Evolutionary conservation across 1,140 invertebrate species (phyloP).

Genomic region (Drosophila busckii): DNA sequence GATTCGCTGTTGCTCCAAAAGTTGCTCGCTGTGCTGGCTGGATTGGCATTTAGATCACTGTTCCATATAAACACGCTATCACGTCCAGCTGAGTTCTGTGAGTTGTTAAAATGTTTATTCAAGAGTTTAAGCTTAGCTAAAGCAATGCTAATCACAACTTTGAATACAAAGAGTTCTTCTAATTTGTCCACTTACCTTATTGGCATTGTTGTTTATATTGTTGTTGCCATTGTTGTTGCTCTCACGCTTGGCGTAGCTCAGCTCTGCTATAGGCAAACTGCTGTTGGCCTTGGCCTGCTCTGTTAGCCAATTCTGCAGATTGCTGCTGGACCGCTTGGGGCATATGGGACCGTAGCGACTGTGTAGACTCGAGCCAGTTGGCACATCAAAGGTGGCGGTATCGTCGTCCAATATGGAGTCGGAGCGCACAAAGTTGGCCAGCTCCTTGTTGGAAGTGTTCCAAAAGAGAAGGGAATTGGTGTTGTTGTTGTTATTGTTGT

Average conservation of each 20-base stretch:
- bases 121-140: too few relatives aligned
- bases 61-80: constrained; percentile 41
- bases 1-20: constrained; percentile 36
- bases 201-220: constrained; percentile 44
- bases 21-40: constrained; percentile 18
- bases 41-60: constrained; percentile 35
- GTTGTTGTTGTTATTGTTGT: constrained; percentile 25
- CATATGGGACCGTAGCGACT: constrained; percentile 91
- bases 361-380: constrained; percentile 79
- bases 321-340: constrained; percentile 80
- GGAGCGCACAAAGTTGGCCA: constrained; percentile 82
- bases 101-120: too few relatives aligned
- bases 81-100: constrained; percentile 24
- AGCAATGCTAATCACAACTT: too few relatives aligned
- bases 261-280: constrained; percentile 77
- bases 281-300: constrained; percentile 35
- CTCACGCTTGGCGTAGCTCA: constrained; percentile 32
- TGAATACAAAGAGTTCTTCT: constrained; percentile 9
- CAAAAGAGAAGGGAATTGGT: constrained; percentile 45
- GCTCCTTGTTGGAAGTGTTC: constrained; percentile 55
- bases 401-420: constrained; percentile 85
- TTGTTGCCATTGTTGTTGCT: constrained; percentile 36
- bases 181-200: constrained; percentile 32
- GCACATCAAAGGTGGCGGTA: constrained; percentile 87
- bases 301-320: constrained; percentile 52